These are phyloP conservation scores for Eueides isabella DNA, from an alignment of 1,140 invertebrate species.

Conservation along the genomic window DNA sequence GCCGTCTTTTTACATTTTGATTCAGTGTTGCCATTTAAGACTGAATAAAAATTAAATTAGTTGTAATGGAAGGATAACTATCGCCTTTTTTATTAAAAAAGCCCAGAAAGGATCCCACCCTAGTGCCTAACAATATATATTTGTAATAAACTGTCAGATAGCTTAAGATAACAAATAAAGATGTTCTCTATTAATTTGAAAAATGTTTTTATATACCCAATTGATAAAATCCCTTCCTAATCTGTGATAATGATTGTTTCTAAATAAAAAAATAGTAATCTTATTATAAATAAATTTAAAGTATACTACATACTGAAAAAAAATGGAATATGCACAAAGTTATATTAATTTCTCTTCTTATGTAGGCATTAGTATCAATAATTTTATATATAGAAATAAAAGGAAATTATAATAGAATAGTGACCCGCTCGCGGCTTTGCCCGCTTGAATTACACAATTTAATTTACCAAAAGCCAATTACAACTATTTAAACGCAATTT, in stretches of 20 bases:
- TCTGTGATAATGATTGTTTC: not conserved
- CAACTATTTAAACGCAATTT: too few species aligned
- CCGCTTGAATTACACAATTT: too few species aligned
- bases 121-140: slow-evolving; percentile 55
- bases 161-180: slow-evolving; percentile 64
- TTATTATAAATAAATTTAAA: too few species aligned
- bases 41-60: slow-evolving; percentile 64
- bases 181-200: slow-evolving; percentile 55
- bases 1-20: slow-evolving; percentile 38
- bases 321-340: too few species aligned
- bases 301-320: not conserved
- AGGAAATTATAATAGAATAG: too few species aligned
- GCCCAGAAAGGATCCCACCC: slow-evolving; percentile 67
- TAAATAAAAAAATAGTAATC: not conserved
- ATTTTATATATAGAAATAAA: too few species aligned
- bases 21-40: slow-evolving; percentile 75
- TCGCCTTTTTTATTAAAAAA: slow-evolving; percentile 45
- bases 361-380: too few species aligned
- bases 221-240: not conserved
- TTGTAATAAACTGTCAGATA: slow-evolving; percentile 58
- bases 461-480: too few species aligned
- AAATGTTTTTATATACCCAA: slow-evolving; percentile 5
- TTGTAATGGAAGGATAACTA: slow-evolving; percentile 40
- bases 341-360: too few species aligned
- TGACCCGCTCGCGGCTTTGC: too few species aligned